Conservation (phyloP, 2,888 invertebrate genomes). For the Pegoplata infirma region DNA sequence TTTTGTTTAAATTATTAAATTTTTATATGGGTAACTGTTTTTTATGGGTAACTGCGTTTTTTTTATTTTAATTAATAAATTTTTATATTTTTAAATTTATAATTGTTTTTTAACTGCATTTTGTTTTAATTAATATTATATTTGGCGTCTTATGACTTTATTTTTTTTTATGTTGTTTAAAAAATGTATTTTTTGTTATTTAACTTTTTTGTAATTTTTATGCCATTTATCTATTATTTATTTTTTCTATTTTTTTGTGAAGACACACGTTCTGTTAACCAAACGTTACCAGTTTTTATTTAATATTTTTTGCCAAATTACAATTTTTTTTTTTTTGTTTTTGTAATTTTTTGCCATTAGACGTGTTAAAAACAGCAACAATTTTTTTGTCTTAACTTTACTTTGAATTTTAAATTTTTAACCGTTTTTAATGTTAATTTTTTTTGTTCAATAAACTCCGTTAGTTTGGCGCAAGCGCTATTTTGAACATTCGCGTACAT, state of each 20-base stretch:
- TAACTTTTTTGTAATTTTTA: background rate
- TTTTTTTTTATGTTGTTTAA: background rate
- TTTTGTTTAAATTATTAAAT: too few relatives aligned
- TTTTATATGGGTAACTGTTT: too few relatives aligned
- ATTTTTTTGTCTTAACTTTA: background rate
- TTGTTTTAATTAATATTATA: too few relatives aligned
- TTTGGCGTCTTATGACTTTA: background rate
- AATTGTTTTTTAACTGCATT: background rate
- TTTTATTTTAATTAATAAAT: background rate
- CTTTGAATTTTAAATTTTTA: conserved; percentile 33
- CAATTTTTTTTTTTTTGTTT: background rate
- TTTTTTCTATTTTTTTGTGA: background rate
- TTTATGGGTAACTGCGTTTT: too few relatives aligned
- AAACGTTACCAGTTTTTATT: background rate
- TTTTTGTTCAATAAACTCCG: conserved; percentile 18
- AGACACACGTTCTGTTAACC: background rate
- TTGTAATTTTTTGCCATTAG: background rate
- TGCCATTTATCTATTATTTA: background rate
- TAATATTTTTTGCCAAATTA: conserved; percentile 28
- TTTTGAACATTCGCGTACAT: conserved; percentile 38
- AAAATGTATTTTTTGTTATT: background rate
- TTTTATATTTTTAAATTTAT: background rate
- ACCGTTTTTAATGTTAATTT: too few relatives aligned
- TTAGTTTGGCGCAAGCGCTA: conserved; percentile 51
- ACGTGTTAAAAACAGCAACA: conserved; percentile 23